Evolutionary conservation across 2,797 vertebrate genomes (phyloP).

Genomic region (Pagetopsis macropterus): DNA sequence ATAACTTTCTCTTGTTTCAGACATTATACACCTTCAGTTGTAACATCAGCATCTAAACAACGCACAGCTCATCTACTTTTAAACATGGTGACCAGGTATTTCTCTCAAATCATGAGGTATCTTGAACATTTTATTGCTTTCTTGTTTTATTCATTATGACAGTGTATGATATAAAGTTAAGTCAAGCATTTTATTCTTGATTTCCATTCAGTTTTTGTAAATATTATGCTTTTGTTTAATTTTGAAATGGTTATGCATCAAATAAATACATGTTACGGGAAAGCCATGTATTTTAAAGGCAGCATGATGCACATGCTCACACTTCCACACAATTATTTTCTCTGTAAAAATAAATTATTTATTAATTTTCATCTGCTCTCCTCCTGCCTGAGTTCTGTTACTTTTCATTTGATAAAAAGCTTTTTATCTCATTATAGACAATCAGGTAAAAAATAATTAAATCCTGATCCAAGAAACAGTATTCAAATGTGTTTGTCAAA

Average conservation of each 20-base stretch:
- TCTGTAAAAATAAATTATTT: slow-evolving; percentile 53
- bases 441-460: slow-evolving; percentile 25
- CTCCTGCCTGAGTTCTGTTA: slow-evolving; percentile 59
- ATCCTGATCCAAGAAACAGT: slow-evolving; percentile 24
- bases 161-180: slow-evolving; percentile 45
- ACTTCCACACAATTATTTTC: slow-evolving; percentile 41
- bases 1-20: slow-evolving; percentile 47
- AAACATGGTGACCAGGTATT: slow-evolving; percentile 33
- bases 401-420: slow-evolving; percentile 50
- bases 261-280: slow-evolving; percentile 36
- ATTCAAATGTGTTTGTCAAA: slow-evolving; percentile 36
- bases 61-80: slow-evolving; percentile 39
- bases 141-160: slow-evolving; percentile 54
- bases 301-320: slow-evolving; percentile 35
- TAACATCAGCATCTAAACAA: slow-evolving; percentile 48
- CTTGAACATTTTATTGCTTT: slow-evolving; percentile 42
- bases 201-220: slow-evolving; percentile 63
- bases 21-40: slow-evolving; percentile 39
- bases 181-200: slow-evolving; percentile 47
- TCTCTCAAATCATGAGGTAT: slow-evolving; percentile 49
- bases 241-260: slow-evolving; percentile 56
- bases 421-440: slow-evolving; percentile 30
- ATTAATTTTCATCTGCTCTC: slow-evolving; percentile 57
- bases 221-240: slow-evolving; percentile 61
- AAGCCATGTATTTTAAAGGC: slow-evolving; percentile 36